Evolutionary conservation across 2,113 vertebrate species (phyloP).

Genomic region (Colistium nudipinnis): DNA sequence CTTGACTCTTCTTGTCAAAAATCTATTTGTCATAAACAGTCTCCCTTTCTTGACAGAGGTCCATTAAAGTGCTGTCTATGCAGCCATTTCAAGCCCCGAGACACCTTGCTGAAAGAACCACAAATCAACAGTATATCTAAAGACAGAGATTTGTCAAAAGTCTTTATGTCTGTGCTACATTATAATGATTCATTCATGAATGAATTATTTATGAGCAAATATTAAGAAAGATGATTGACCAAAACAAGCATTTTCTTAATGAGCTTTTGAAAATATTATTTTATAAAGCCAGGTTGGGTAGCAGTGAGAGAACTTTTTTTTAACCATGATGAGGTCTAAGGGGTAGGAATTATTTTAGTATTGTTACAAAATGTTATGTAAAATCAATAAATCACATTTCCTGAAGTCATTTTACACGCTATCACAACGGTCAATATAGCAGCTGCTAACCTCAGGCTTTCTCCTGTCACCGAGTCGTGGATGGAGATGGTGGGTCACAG

Average conservation of each 20-base stretch:
- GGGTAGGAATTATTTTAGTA: not conserved
- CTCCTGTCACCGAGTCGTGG: too few relatives aligned
- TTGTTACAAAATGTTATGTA: too few relatives aligned
- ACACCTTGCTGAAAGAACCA: not conserved
- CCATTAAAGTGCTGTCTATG: not conserved
- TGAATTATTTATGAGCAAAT: not conserved
- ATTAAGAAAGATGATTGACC: not conserved
- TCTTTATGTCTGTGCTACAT: too few relatives aligned
- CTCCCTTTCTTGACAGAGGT: not conserved
- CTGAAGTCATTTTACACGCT: too few relatives aligned
- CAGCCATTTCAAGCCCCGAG: not conserved
- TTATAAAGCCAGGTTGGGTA: not conserved
- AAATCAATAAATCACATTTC: too few relatives aligned
- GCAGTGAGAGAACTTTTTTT: not conserved
- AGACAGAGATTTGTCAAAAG: slow-evolving; percentile 9
- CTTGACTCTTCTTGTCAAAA: not conserved
- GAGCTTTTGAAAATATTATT: not conserved
- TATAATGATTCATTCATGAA: too few relatives aligned
- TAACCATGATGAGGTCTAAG: not conserved
- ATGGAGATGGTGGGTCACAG: too few relatives aligned
- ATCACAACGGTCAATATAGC: too few relatives aligned
- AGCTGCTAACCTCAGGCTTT: too few relatives aligned
- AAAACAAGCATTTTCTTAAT: not conserved
- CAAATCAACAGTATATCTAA: not conserved
- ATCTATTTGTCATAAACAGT: not conserved